phyloP scores from a whole-genome alignment of 2,888 invertebrate species.

The Tenthredo mesomela region DNA sequence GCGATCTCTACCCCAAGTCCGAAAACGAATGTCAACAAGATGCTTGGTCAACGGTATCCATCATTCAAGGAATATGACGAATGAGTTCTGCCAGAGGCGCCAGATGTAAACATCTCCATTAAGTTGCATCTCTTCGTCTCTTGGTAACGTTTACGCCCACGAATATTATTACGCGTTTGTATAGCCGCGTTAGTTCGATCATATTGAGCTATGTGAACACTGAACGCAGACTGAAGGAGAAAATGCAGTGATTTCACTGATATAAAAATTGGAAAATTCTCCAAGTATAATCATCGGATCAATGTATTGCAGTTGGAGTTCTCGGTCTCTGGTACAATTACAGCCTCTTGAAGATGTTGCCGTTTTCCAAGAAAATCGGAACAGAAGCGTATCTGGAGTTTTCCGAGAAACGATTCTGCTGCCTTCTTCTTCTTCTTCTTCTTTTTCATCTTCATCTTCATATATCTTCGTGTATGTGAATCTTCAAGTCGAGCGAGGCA shows the following conservation, averaged over 20 bases:
- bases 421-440: no score
- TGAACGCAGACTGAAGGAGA: neutral
- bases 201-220: neutral
- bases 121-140: slow-evolving; percentile 46
- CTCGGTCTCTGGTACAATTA: neutral
- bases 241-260: neutral
- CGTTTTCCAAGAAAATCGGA: neutral
- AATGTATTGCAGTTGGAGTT: neutral
- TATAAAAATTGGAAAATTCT: neutral
- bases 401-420: neutral
- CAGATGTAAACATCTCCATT: slow-evolving; percentile 48
- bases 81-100: slow-evolving; percentile 29
- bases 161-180: slow-evolving; percentile 21
- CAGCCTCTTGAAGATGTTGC: neutral
- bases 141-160: slow-evolving; percentile 45
- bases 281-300: neutral
- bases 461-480: neutral
- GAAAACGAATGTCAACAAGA: slow-evolving; percentile 12
- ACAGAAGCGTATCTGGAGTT: neutral
- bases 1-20: neutral
- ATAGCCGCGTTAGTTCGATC: slow-evolving; percentile 24
- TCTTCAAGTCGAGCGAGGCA: neutral
- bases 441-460: no score
- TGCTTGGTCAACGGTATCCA: slow-evolving; percentile 17
- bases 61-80: slow-evolving; percentile 29